Percentiles rank a stretch among this genome's conserved stretches.
Evolutionary conservation across 2,797 vertebrate species (phyloP).

Genomic region (Sebastes taczanowskii): DNA sequence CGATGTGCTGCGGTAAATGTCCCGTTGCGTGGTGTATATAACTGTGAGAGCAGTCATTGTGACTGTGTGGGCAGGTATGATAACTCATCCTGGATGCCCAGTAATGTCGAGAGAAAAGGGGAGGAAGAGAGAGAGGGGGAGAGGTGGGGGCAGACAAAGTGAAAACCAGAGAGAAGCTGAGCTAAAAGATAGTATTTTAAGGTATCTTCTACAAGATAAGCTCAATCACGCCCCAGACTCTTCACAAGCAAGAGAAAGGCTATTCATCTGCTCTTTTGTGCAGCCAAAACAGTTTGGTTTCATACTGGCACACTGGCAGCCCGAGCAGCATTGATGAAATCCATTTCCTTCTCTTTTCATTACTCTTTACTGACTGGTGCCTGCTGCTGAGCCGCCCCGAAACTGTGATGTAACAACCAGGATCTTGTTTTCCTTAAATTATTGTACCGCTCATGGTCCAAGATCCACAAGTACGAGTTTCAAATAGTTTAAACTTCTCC

Average conservation of each 20-base stretch:
- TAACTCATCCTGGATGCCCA: conserved; percentile 32
- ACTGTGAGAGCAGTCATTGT: conserved; percentile 24
- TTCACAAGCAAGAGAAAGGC: conserved; percentile 47
- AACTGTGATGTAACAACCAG: conserved; percentile 35
- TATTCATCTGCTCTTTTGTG: conserved; percentile 58
- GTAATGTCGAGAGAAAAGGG: conserved; percentile 16
- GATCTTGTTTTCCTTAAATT: conserved; percentile 40
- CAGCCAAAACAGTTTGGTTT: conserved; percentile 44
- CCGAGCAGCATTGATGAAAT: conserved; percentile 44
- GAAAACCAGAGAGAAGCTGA: conserved; percentile 27
- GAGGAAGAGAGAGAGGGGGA: not conserved
- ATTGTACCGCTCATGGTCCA: conserved; percentile 20
- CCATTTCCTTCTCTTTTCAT: conserved; percentile 50
- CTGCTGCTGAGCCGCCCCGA: conserved; percentile 23
- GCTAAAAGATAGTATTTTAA: conserved; percentile 27
- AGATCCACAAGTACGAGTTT: conserved; percentile 37
- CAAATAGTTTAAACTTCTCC: conserved; percentile 29
- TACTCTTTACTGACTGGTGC: conserved; percentile 40
- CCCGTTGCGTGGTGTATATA: conserved; percentile 24
- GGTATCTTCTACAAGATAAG: conserved; percentile 37
- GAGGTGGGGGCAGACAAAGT: conserved; percentile 10
- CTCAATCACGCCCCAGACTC: conserved; percentile 34
- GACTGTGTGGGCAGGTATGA: conserved; percentile 45
- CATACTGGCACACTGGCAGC: conserved; percentile 29
- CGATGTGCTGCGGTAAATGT: conserved; percentile 34